phyloP scores from a whole-genome alignment of 2,797 vertebrate genomes.

The Sylvia borin region DNA sequence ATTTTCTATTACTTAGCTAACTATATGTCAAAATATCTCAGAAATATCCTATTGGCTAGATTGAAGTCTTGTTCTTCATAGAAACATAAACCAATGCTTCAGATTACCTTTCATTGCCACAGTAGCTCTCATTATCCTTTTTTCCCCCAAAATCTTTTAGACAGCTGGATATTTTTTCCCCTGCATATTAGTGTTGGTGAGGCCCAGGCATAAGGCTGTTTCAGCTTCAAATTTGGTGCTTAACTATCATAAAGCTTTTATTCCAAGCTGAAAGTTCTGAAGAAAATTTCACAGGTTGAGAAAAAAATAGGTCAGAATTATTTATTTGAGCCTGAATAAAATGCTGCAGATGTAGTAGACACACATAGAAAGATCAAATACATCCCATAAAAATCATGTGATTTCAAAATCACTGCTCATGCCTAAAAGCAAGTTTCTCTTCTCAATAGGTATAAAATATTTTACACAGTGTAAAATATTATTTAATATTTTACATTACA shows the following conservation, averaged over 20 bases:
- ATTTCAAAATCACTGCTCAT: neutral
- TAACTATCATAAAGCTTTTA: neutral
- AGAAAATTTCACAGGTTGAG: neutral
- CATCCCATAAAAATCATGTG: neutral
- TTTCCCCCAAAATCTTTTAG: accelerated
- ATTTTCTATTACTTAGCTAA: neutral
- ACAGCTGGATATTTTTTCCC: neutral
- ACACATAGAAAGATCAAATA: neutral
- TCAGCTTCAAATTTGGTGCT: neutral
- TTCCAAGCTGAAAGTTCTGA: neutral
- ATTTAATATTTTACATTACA: too few species aligned
- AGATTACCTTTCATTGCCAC: neutral
- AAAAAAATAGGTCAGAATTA: neutral
- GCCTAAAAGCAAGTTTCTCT: neutral
- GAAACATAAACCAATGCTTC: neutral
- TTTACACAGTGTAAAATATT: accelerated
- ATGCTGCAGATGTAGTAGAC: neutral
- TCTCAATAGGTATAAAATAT: neutral
- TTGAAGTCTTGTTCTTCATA: neutral
- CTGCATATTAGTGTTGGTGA: neutral
- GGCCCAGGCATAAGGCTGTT: neutral
- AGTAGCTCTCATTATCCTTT: neutral
- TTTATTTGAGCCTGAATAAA: neutral
- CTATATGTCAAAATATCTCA: neutral
- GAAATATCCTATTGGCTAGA: neutral